phyloP scores from a whole-genome alignment of 2,113 vertebrate species.

The Phylloscopus trochilus region DNA sequence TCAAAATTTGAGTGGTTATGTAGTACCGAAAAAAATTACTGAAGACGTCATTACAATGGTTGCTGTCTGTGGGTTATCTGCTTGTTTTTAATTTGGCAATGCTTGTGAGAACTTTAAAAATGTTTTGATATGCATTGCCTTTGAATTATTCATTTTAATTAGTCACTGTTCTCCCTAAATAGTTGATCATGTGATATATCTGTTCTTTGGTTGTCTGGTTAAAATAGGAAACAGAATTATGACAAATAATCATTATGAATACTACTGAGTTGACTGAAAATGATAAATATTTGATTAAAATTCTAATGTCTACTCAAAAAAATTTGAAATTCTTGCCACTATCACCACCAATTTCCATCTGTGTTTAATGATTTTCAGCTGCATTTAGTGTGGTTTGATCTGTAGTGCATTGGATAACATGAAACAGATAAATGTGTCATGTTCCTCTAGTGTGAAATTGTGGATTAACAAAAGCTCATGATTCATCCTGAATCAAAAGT shows the following conservation, averaged over 20 bases:
- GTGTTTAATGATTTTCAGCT: neutral
- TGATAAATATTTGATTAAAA: neutral
- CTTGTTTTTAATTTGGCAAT: neutral
- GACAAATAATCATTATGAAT: neutral
- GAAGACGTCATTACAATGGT: neutral
- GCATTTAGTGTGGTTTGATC: neutral
- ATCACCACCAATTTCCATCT: neutral
- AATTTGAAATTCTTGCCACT: neutral
- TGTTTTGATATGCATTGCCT: neutral
- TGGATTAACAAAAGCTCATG: neutral
- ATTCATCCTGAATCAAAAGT: neutral
- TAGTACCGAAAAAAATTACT: neutral
- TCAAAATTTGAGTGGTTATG: neutral
- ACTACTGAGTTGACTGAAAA: neutral
- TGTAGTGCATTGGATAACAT: neutral
- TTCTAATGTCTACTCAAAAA: neutral
- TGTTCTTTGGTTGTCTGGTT: neutral
- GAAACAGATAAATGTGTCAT: neutral
- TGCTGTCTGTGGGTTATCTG: neutral
- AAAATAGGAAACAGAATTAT: neutral
- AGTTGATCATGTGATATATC: neutral
- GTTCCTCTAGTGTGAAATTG: neutral
- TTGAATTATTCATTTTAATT: neutral
- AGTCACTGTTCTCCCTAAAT: neutral
- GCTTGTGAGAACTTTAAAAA: neutral